These are phyloP conservation scores for Apamea monoglypha DNA, from an alignment of 2,888 invertebrate genomes.

Conservation along the genomic window DNA sequence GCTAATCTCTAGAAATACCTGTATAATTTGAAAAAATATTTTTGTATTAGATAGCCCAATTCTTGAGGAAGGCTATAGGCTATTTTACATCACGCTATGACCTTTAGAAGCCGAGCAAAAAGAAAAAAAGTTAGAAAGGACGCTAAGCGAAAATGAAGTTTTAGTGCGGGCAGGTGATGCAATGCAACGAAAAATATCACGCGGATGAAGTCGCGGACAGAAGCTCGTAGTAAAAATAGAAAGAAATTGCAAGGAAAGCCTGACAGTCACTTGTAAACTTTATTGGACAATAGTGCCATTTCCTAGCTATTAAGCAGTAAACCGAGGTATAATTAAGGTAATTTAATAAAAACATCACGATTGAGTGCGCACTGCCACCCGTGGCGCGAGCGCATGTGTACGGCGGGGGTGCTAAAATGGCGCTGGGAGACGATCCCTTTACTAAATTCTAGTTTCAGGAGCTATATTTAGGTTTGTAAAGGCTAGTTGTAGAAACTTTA, in stretches of 20 bases:
- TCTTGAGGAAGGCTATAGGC: too few species aligned
- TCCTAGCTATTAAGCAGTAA: constrained; percentile 64
- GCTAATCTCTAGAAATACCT: too few species aligned
- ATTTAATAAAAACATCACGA: constrained; percentile 68
- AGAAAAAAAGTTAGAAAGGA: not conserved
- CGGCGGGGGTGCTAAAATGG: constrained; percentile 46
- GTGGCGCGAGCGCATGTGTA: constrained; percentile 61
- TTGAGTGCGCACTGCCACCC: constrained; percentile 66
- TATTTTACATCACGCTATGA: too few species aligned
- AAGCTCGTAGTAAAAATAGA: not conserved
- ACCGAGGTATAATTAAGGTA: constrained; percentile 65
- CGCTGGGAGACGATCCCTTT: constrained; percentile 4
- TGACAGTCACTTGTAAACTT: constrained; percentile 40
- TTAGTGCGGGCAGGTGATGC: not conserved
- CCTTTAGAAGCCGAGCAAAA: too few species aligned
- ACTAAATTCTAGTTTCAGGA: not conserved
- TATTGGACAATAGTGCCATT: constrained; percentile 64
- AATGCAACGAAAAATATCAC: not conserved
- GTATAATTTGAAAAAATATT: too few species aligned
- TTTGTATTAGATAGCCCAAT: not conserved
- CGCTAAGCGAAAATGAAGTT: not conserved
- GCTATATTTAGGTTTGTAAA: not conserved
- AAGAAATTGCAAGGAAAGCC: constrained; percentile 33
- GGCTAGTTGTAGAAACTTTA: too few species aligned
- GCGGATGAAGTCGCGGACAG: not conserved